Evolutionary conservation across 2,888 invertebrate species (phyloP).

Genomic region (Meghimatium bilineatum): DNA sequence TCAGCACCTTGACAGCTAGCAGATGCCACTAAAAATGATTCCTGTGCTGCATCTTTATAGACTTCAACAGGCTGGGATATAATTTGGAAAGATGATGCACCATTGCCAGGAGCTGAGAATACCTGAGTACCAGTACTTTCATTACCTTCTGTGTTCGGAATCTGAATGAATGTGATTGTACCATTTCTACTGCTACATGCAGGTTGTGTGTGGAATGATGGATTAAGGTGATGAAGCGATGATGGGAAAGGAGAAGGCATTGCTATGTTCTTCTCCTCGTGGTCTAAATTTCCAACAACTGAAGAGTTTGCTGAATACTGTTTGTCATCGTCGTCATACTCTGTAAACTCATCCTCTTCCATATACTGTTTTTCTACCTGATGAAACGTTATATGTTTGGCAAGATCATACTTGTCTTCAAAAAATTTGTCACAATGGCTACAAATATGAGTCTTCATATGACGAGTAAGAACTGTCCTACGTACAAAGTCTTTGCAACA

Average conservation of each 20-base stretch:
- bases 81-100: conserved; percentile 32
- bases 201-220: conserved; percentile 25
- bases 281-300: not conserved
- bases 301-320: conserved; percentile 2
- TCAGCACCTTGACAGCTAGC: conserved; percentile 31
- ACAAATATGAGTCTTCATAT: conserved; percentile 48
- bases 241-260: conserved; percentile 27
- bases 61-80: conserved; percentile 39
- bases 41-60: conserved; percentile 19
- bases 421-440: conserved; percentile 46
- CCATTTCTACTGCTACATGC: conserved; percentile 20
- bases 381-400: conserved; percentile 26
- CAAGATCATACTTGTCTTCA: conserved; percentile 47
- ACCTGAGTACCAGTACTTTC: not conserved
- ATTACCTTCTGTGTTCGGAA: conserved; percentile 12
- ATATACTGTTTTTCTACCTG: not conserved
- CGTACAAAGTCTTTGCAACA: conserved; percentile 47
- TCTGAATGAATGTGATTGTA: conserved; percentile 33
- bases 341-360: conserved; percentile 15
- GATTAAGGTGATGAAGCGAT: conserved; percentile 5
- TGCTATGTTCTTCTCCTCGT: conserved; percentile 1
- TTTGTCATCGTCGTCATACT: conserved; percentile 37
- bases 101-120: not conserved
- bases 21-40: conserved; percentile 34
- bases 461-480: conserved; percentile 45